A percentile compares a stretch with the other conserved stretches of the same genome.
These are phyloP conservation scores for Agrotis ipsilon DNA, from an alignment of 2,888 invertebrate species.

Conservation along the genomic window DNA sequence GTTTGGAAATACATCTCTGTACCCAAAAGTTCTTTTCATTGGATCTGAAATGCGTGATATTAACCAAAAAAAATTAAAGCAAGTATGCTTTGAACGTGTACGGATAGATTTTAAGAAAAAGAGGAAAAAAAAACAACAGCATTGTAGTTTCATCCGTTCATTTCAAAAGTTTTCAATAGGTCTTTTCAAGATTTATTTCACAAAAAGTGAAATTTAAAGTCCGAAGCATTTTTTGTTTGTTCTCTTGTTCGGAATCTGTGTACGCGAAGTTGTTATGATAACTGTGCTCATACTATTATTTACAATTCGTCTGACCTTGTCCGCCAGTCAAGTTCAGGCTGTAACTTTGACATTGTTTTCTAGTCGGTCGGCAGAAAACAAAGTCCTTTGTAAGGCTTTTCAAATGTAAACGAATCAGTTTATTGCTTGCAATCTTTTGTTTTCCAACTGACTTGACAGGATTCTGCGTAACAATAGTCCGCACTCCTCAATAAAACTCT, in stretches of 20 bases:
- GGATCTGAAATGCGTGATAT: constrained; percentile 74
- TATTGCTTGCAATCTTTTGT: constrained; percentile 70
- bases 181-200: constrained; percentile 52
- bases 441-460: constrained; percentile 57
- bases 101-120: constrained; percentile 55
- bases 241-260: constrained; percentile 44
- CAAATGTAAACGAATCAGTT: constrained; percentile 67
- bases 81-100: constrained; percentile 77
- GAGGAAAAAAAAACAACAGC: constrained; percentile 69
- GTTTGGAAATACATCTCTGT: too few relatives aligned
- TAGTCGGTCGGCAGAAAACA: constrained; percentile 69
- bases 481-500: constrained; percentile 57
- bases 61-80: constrained; percentile 70
- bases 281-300: constrained; percentile 69
- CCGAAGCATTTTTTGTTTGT: constrained; percentile 58
- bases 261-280: constrained; percentile 63
- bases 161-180: constrained; percentile 51
- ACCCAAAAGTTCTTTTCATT: constrained; percentile 59
- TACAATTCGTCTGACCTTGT: constrained; percentile 81
- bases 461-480: constrained; percentile 66
- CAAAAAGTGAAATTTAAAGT: constrained; percentile 66
- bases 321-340: constrained; percentile 77
- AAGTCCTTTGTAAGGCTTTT: constrained; percentile 67
- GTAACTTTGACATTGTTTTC: constrained; percentile 79
- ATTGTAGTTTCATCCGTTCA: constrained; percentile 63